Evolutionary conservation across 2,113 vertebrate species (phyloP), one percentile per base, ranked within the genome.

Genomic region (Nyctereutes procyonoides): DNA sequence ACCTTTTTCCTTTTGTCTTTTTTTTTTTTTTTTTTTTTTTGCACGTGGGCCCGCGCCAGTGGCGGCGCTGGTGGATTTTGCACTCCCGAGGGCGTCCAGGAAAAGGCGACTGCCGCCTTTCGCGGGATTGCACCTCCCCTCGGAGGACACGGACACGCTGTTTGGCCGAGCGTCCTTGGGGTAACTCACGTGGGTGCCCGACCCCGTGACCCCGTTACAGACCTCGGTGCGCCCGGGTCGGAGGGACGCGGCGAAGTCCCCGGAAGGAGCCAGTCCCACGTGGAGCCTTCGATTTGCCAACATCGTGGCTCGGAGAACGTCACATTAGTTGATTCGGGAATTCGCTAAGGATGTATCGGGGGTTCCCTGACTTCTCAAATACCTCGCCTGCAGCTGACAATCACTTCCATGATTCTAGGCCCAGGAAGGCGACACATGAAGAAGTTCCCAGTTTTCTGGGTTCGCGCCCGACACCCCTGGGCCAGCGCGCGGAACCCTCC

Each of bases 1-100:
- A 97, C 88, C 96, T 90, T 97, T 95, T 92, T 84, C 94, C 1
- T 69, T 95, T 97, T 95, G 97, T 97, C 96, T 97, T 97, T 97
- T 98, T 87, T 96, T 43, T 43, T 43, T 43, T 43, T 43, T 43
- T 43, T 43, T 43, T 43, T 43, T 43, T 43, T 43, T 43, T 43
- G 5, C 1, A 43, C 6, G 6, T 43, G 43, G 43, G 43, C 43
- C 5, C 43, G 1, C 43, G 43, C 43, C 43, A 43, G 43, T 43
- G 43, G 43, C 19, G 0, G 94, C 93, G 53, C 80, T 94, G 87
- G 87, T 67, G 30, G 63, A 89, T 94, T 55, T 76, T 77, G 82
- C 53, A 74, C 77, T 58, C 94, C 56, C 80, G 94, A 97, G 96
- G 97, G 81, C n/a, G 67, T 89, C 97, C 97, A 94, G 93, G 81